A percentile compares a stretch with the other conserved stretches of the same genome.
Conservation (phyloP, 2,113 vertebrate species). For the Hoplias malabaricus region DNA sequence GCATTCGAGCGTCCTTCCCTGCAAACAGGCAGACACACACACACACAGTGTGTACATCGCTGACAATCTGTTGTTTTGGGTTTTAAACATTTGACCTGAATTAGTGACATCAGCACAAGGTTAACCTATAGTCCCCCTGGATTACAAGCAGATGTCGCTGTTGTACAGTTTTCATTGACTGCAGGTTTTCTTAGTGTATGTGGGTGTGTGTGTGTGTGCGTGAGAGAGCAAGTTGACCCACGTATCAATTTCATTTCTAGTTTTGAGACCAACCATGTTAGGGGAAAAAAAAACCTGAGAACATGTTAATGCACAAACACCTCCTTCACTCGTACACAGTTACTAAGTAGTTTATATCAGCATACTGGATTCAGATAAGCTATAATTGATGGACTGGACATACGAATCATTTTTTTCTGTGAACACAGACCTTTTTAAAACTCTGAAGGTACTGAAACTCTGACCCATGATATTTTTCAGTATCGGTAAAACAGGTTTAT, state of each 20-base stretch:
- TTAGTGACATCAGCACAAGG: background rate
- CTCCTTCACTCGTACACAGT: too few relatives aligned
- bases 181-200: constrained; percentile 20
- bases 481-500: too few relatives aligned
- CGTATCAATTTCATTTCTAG: background rate
- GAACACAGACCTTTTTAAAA: too few relatives aligned
- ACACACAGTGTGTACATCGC: background rate
- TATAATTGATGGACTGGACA: background rate
- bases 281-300: background rate
- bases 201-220: background rate
- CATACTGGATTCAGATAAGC: background rate
- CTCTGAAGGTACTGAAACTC: too few relatives aligned
- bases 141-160: constrained; percentile 68
- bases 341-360: background rate
- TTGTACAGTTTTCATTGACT: constrained; percentile 28
- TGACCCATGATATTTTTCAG: too few relatives aligned
- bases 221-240: too few relatives aligned
- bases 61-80: background rate
- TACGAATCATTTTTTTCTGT: too few relatives aligned
- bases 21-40: constrained; percentile 22
- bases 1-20: constrained; percentile 96
- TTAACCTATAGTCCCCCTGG: background rate
- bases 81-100: constrained; percentile 13
- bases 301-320: background rate
- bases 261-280: background rate